Percentiles rank a stretch among this genome's conserved stretches.
Conservation (phyloP, 2,888 invertebrate species). For the Platycheirus rosarum region DNA sequence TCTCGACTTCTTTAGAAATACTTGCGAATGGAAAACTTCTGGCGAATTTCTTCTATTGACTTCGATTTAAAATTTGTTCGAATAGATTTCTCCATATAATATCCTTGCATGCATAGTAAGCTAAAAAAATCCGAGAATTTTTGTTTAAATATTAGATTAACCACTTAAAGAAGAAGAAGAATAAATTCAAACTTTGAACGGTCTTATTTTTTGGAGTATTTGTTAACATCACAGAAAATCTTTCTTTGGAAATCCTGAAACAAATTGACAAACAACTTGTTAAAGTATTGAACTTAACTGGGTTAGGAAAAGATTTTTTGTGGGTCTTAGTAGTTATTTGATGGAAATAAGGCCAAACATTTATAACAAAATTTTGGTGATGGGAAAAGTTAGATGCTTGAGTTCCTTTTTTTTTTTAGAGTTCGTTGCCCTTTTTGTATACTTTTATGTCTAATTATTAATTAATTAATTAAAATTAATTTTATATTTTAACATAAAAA, state of each 20-base stretch:
- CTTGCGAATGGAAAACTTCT: not conserved
- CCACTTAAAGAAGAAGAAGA: not conserved
- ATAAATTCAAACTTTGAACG: slow-evolving; percentile 5
- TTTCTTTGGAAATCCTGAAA: too few relatives aligned
- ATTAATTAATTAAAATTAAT: too few relatives aligned
- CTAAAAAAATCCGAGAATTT: not conserved
- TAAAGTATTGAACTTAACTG: not conserved
- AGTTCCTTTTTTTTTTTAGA: too few relatives aligned
- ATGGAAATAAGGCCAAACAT: too few relatives aligned
- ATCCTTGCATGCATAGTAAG: not conserved
- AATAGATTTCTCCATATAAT: not conserved
- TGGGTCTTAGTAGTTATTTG: too few relatives aligned
- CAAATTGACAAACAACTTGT: not conserved
- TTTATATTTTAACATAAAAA: too few relatives aligned
- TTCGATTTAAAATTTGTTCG: slow-evolving; percentile 8
- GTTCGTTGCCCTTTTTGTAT: too few relatives aligned
- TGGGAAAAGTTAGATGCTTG: too few relatives aligned
- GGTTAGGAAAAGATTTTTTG: too few relatives aligned
- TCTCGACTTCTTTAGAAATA: not conserved
- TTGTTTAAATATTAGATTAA: slow-evolving; percentile 12
- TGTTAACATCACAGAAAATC: not conserved
- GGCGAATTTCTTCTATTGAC: not conserved
- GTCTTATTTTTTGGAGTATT: not conserved
- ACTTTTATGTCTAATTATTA: too few relatives aligned
- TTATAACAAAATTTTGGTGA: too few relatives aligned